Base-by-base conservation (phyloP, 2,888 invertebrate species). In the Agrenia bidenticulata region DNA sequence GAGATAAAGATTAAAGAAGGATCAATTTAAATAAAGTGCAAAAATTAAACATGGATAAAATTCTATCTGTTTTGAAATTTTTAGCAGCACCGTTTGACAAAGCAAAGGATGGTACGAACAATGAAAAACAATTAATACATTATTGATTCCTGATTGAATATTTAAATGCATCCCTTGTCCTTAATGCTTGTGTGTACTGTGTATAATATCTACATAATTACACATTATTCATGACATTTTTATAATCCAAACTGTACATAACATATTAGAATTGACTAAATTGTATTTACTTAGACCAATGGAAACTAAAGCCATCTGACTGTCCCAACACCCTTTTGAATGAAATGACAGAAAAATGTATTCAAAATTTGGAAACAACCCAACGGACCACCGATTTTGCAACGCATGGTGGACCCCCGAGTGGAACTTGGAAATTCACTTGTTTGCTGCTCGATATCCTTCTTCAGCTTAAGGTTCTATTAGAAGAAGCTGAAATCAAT, bases 401-500 rank as follows among this genome's bases (percentile, higher is more conserved):
- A 21, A 13, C 7, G 9, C 15, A 51, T 23, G 15, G 24, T 24
- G 55, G 55, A 5, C 55, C 55, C 9, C 2, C 27, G 17, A 55
- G 21, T n/a, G 11, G 7, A 9, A 27, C 7, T 17, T 74, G 72
- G 72, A 69, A 66, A 26, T 50, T 73, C 1, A 66, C 68, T 1
- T 71, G 70, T 42, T 41, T 63, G 7, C 61, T 69, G 15, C 54
- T 73, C 9, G 63, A 69, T 11, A 7, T 65, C 11, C 63, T 74
- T 5, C 7, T 17, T 2, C 61, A 70, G 37, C 59, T 74, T 0
- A 68, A 63, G 42, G 17, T 1, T 11, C 19, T 39, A 4, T 42
- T 74, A 2, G 72, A 74, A 45, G 42, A 62, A 21, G 55, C 50
- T 0, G 74, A 74, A 64, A 19, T 24, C 2, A 15, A 19, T 9